phyloP scores from a whole-genome alignment of 2,888 invertebrate genomes.

The Cantharis nigra region DNA sequence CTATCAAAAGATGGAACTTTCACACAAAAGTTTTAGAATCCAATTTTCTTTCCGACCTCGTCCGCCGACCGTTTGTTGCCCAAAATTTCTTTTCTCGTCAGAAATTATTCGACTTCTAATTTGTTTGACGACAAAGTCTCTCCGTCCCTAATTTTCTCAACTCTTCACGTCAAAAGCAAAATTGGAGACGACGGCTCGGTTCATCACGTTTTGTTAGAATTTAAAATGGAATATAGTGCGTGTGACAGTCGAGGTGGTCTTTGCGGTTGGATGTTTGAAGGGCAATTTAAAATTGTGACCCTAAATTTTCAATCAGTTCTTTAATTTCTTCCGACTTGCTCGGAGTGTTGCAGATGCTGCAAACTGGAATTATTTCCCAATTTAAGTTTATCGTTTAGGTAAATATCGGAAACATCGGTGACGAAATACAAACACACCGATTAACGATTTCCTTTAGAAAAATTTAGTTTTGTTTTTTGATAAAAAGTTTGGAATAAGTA shows the following conservation, averaged over 20 bases:
- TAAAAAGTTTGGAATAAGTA: background rate
- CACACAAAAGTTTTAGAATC: background rate
- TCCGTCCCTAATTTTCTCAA: background rate
- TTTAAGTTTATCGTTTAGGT: background rate
- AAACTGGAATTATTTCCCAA: background rate
- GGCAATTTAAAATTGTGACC: background rate
- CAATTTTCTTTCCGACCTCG: background rate
- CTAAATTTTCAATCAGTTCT: background rate
- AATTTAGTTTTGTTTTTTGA: background rate
- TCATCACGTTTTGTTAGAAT: slow-evolving; percentile 1
- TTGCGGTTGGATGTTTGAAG: slow-evolving; percentile 6
- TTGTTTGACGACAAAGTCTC: background rate
- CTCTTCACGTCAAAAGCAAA: slow-evolving; percentile 2
- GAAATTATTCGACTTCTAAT: background rate
- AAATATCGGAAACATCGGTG: background rate
- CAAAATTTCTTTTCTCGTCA: background rate
- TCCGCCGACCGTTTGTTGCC: background rate
- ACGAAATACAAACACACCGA: background rate
- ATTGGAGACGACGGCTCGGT: background rate
- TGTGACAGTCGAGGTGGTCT: slow-evolving; percentile 9
- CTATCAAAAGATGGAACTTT: background rate
- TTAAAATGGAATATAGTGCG: slow-evolving; percentile 11
- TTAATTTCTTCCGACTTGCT: background rate
- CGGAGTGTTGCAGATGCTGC: background rate
- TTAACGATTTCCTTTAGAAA: background rate